Evolutionary conservation across 2,113 vertebrate species (phyloP).

Genomic region (Laterallus jamaicensis): DNA sequence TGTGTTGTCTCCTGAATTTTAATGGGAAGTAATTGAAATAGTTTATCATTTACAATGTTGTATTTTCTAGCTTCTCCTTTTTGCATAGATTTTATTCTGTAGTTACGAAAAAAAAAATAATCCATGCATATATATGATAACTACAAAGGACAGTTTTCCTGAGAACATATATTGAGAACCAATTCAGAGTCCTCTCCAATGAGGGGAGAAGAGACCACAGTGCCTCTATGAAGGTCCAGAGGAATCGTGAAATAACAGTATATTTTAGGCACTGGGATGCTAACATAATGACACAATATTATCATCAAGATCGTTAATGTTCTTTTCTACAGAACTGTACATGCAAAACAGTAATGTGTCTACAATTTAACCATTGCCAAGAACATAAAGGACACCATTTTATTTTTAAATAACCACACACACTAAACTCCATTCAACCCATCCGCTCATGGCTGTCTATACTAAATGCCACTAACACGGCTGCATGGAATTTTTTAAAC

Average conservation of each 20-base stretch:
- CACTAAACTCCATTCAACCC: too few relatives aligned
- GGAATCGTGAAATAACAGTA: not conserved
- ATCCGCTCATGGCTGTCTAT: not conserved
- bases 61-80: not conserved
- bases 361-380: not conserved
- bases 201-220: not conserved
- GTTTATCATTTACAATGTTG: not conserved
- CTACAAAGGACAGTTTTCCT: not conserved
- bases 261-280: not conserved
- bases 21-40: conserved; percentile 22
- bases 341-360: not conserved
- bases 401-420: not conserved
- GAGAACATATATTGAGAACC: not conserved
- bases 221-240: not conserved
- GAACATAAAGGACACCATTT: not conserved
- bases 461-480: not conserved
- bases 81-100: not conserved
- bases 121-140: not conserved
- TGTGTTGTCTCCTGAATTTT: conserved; percentile 25
- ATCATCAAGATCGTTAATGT: not conserved
- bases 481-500: not conserved
- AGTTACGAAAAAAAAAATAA: not conserved
- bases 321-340: not conserved
- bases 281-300: not conserved
- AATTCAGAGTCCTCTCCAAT: not conserved